Base-by-base conservation (phyloP, 2,113 vertebrate genomes). In the Bungarus multicinctus region DNA sequence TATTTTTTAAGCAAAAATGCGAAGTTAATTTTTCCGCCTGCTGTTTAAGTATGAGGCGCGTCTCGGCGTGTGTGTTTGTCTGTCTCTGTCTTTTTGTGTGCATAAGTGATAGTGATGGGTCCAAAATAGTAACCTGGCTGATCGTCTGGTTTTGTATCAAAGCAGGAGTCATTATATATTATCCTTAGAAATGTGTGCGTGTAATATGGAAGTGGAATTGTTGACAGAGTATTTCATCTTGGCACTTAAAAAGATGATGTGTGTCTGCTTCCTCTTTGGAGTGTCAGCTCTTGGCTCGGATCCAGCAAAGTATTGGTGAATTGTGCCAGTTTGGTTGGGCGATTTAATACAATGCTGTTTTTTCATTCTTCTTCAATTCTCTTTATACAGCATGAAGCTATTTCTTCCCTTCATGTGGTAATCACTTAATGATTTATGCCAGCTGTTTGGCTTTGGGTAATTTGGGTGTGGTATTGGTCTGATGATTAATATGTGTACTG, bases 281-380 rank as follows among this genome's bases (percentile, higher is more conserved):
- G 47, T 90, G 94, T 94, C 94, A 95, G 54, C 93, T 96, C 91
- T 85, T 92, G 95, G 93, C 95, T 95, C 94, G 90, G 90, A 22
- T 53, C 34, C 74, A 60, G 81, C 45, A 90, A 64, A 47, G 50
- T 74, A 86, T 91, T 92, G 91, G 53, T 96, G 93, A 92, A 91
- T 95, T 89, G 93, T 92, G 54, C 52, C 47, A 91, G 89, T 0
- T 0, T 91, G 90, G 74, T 93, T 87, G 95, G 90, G 90, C 34
- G 81, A n/a, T 16, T 89, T 90, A 91, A 87, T 55, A 6, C 39
- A 55, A 22, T 4, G n/a, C 53, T 43, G 90, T 50, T 88, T 91
- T 60, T 90, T 95, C 93, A 50, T 88, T 8, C 16, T 87, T 52
- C 69, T 69, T 53, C 53, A 25, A 53, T 9, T 43, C 22, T 54